phyloP scores from a whole-genome alignment of 2,888 invertebrate genomes.

The Sturmia bella region DNA sequence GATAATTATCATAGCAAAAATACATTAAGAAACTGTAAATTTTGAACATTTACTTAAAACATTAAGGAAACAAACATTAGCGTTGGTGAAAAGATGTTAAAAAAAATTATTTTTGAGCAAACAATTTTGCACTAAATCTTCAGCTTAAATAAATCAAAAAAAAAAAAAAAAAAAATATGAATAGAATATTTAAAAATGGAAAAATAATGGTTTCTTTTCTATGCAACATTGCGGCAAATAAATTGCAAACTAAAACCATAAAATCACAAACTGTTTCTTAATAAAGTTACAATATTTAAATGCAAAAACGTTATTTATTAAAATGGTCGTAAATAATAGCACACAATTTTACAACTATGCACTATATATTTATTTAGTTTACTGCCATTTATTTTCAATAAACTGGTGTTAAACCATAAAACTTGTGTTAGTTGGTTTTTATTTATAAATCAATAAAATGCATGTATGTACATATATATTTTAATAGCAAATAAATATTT shows the following conservation, averaged over 20 bases:
- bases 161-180: too few species aligned
- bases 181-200: too few species aligned
- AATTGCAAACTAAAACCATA: too few species aligned
- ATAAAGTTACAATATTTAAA: neutral
- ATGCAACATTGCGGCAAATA: too few species aligned
- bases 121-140: too few species aligned
- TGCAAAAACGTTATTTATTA: neutral
- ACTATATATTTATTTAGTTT: conserved; percentile 1
- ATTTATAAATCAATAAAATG: conserved; percentile 5
- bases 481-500: conserved; percentile 10
- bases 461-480: neutral
- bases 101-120: too few species aligned
- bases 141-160: too few species aligned
- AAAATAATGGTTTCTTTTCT: too few species aligned
- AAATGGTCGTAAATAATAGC: neutral
- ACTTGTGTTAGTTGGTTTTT: neutral
- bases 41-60: too few species aligned
- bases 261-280: neutral
- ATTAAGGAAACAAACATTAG: too few species aligned
- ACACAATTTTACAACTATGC: neutral
- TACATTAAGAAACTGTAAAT: too few species aligned
- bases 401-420: conserved; percentile 17
- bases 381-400: conserved; percentile 27
- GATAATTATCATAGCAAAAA: neutral
- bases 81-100: too few species aligned